Evolutionary conservation across 1,140 invertebrate genomes (phyloP), one percentile per base, ranked within the genome.

Genomic region (Sarcophaga bullata): DNA sequence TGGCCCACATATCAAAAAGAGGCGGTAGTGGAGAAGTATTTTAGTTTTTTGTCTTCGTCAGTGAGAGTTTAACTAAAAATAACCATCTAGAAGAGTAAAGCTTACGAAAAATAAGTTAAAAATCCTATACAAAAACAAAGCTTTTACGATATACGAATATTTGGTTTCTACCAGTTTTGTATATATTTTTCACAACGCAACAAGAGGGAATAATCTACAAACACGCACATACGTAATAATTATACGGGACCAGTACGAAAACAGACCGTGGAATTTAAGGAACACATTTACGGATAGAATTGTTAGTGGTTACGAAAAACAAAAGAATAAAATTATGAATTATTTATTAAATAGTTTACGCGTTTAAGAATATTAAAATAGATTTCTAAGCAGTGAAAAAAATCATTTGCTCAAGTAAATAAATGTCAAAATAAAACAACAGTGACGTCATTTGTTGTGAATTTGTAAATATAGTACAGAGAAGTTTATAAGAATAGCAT

Each of bases 101-200:
- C 58, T 62, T 62, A 62, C 13, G 15, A 62, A 62, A 62, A 62
- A 62, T n/a, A 62, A 62, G n/a, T 62, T 62, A 62, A 62, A 37
- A 37, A 37, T 62, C 17, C 7, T 7, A 62, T 17, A 17, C 4
- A 62, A 62, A 37, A 17, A 62, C 17, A 62, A 62, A 62, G 58
- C 58, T 62, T 62, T 62, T 62, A 62, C 58, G 58, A 62, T 15
- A 52, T 10, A 52, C 15, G 8, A 62, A 13, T n/a, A n/a, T 8
- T 62, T 62, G 15, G 15, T n/a, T n/a, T 17, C 17, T 17, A 17
- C 58, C 58, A 62, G 58, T 62, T 62, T 37, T 62, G 13, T 62
- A 62, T n/a, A 8, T 37, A 37, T 4, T 37, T 37, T 37, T 37
- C 15, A n/a, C 15, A 62, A 62, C 15, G 9, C 58, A 62, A n/a